Evolutionary conservation across 2,888 invertebrate genomes (phyloP).

Genomic region (Pseudococcus jackbeardsleyi): DNA sequence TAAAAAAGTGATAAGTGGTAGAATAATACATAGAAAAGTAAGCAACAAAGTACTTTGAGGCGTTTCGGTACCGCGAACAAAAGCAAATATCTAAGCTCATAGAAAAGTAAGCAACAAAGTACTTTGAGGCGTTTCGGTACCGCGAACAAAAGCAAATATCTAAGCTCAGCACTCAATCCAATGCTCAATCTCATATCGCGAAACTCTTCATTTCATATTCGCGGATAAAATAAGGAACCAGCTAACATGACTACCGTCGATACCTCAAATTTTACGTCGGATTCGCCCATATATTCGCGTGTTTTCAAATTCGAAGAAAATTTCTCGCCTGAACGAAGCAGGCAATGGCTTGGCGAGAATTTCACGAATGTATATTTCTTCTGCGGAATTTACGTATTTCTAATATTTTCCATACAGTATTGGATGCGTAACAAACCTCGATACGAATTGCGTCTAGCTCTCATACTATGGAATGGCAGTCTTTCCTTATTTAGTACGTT

Average conservation of each 20-base stretch:
- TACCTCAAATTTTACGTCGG: neutral
- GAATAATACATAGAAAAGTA: no score
- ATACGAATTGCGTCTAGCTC: constrained; percentile 88
- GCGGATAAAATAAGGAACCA: no score
- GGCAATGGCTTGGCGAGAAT: constrained; percentile 95
- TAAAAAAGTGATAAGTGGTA: no score
- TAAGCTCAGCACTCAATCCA: no score
- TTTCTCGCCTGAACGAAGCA: constrained; percentile 89
- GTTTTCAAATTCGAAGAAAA: constrained; percentile 95
- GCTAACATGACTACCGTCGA: neutral
- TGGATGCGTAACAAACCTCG: constrained; percentile 93
- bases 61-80: no score
- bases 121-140: no score
- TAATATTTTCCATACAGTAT: constrained; percentile 93
- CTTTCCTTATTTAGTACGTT: constrained; percentile 95
- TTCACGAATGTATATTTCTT: constrained; percentile 95
- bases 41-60: no score
- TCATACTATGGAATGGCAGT: constrained; percentile 92
- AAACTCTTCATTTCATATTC: no score
- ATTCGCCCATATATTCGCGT: constrained; percentile 83
- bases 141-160: no score
- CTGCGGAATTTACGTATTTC: constrained; percentile 90
- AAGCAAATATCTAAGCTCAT: no score
- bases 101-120: no score
- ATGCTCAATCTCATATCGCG: no score